These are phyloP conservation scores for Oceanodroma tethys DNA, from an alignment of 2,113 vertebrate species.

Conservation along the genomic window DNA sequence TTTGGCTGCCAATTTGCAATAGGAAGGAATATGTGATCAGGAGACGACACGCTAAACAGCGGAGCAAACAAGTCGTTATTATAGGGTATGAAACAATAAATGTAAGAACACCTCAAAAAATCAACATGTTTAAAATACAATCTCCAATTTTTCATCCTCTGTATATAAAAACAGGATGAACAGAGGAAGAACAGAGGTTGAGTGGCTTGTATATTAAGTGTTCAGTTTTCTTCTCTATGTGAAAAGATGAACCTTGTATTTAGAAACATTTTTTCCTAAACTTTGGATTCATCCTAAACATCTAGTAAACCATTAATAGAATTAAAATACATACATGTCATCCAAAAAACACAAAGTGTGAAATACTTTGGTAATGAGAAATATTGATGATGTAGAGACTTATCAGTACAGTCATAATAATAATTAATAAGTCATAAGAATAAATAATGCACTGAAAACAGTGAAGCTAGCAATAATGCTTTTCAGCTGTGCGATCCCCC, in stretches of 20 bases:
- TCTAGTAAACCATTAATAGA: not conserved
- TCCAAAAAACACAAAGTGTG: not conserved
- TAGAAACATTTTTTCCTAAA: not conserved
- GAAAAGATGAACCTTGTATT: not conserved
- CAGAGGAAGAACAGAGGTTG: not conserved
- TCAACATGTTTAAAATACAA: rapidly evolving
- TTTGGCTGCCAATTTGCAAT: slow-evolving; percentile 90
- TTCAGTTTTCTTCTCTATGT: not conserved
- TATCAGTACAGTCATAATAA: not conserved
- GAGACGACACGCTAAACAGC: slow-evolving; percentile 83
- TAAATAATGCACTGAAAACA: not conserved
- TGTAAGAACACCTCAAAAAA: not conserved
- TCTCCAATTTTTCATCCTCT: not conserved
- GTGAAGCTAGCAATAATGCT: not conserved
- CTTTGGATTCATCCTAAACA: not conserved
- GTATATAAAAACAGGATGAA: not conserved
- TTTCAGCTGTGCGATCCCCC: not conserved
- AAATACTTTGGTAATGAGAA: not conserved
- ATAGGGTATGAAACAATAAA: not conserved
- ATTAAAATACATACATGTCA: not conserved
- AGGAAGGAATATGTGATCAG: slow-evolving; percentile 90
- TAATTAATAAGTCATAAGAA: no score
- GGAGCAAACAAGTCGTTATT: not conserved
- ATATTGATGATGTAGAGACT: not conserved
- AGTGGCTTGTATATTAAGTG: not conserved